These are phyloP conservation scores for Nysson spinosus DNA, from an alignment of 2,888 invertebrate genomes.

Conservation along the genomic window DNA sequence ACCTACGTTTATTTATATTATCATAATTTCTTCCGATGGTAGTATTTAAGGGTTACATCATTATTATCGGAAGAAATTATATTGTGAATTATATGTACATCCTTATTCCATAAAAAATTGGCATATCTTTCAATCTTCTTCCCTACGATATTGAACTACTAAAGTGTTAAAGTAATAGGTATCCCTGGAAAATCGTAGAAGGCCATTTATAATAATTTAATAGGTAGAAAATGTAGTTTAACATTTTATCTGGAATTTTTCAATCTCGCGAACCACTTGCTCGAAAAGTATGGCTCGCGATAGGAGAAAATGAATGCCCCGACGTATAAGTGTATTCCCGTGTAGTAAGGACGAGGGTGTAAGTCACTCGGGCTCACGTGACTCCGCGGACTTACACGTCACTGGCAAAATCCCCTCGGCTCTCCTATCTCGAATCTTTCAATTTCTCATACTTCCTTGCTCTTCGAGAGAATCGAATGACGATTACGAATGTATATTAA, in stretches of 20 bases:
- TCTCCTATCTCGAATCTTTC: constrained; percentile 71
- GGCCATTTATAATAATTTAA: not conserved
- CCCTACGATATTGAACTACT: no score
- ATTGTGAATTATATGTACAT: no score
- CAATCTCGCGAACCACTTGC: constrained; percentile 61
- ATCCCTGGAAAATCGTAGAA: not conserved
- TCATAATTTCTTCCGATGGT: no score
- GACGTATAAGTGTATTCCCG: constrained; percentile 70
- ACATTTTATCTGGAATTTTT: constrained; percentile 68
- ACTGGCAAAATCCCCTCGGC: constrained; percentile 32
- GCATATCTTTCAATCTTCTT: no score
- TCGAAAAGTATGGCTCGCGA: constrained; percentile 63
- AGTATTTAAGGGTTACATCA: no score
- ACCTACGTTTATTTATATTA: no score
- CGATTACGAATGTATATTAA: constrained; percentile 31
- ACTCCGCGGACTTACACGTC: constrained; percentile 61
- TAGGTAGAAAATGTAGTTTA: constrained; percentile 43
- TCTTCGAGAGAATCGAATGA: constrained; percentile 49
- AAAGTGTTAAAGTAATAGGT: no score
- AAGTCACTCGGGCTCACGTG: constrained; percentile 71
- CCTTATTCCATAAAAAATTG: no score
- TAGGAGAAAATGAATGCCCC: constrained; percentile 72
- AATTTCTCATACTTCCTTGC: constrained; percentile 69
- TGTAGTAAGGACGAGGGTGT: constrained; percentile 62
- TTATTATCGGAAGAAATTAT: no score